Evolutionary conservation across 2,797 vertebrate genomes (phyloP).

Genomic region (Allobates femoralis): DNA sequence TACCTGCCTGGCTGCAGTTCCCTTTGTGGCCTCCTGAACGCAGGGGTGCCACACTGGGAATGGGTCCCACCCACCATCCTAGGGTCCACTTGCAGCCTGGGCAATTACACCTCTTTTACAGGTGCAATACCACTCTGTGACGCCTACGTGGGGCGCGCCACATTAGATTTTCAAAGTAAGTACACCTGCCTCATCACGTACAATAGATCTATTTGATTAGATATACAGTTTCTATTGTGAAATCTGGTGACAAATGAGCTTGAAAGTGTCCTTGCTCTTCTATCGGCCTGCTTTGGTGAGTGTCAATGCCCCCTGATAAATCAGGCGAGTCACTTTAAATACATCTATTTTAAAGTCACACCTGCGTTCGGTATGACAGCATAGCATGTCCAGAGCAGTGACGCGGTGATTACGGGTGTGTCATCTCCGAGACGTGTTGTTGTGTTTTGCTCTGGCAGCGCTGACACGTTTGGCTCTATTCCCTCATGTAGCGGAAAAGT

Average conservation of each 20-base stretch:
- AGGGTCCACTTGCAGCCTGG: no score
- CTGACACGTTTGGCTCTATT: slow-evolving; percentile 39
- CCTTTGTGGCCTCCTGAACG: no score
- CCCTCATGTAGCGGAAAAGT: slow-evolving; percentile 44
- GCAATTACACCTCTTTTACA: no score
- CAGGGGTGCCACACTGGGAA: no score
- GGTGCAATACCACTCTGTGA: no score
- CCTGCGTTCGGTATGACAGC: background rate
- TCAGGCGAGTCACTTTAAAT: background rate
- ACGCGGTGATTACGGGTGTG: background rate
- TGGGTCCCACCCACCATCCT: no score
- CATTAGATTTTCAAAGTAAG: no score
- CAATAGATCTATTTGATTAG: no score
- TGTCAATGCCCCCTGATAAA: background rate
- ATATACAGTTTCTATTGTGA: no score
- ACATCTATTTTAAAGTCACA: background rate
- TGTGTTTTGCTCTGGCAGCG: background rate
- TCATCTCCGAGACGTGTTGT: background rate
- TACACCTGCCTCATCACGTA: no score
- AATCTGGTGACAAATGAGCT: background rate
- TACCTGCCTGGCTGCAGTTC: no score
- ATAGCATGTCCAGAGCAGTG: background rate
- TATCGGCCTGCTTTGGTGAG: background rate
- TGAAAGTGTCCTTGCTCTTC: background rate
- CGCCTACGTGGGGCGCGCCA: no score